Base-by-base conservation (phyloP, 2,888 invertebrate species). In the Bugula neritina region DNA sequence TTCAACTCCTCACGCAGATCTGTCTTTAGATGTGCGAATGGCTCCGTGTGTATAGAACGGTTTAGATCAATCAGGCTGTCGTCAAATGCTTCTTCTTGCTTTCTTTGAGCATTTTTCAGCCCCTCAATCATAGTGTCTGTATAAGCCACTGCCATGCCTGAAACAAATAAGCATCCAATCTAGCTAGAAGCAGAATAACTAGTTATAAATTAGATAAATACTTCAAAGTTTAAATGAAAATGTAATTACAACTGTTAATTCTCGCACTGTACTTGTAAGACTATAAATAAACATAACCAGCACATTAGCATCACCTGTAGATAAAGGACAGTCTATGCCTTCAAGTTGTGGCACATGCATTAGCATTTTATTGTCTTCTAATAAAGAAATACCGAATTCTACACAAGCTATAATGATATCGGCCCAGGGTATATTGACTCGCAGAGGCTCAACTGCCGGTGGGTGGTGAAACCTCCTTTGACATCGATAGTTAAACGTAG, bases 391-490 rank as follows among this genome's bases (percentile, higher is more conserved):
- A 54, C 74, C 77, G 72, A 78, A 79, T 72, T 79, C 77, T 69
- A 80, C 76, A 75, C 79, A 80, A 52, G 79, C 76, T 57, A 77
- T 74, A 5, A 81, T 75, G 27, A 81, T 63, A 54, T 79, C 80
- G 17, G 78, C 77, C 80, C 80, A 81, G 1, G 81, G 79, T 55
- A 80, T 75, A 72, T 78, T 80, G 71, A 75, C 75, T 69, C 78
- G 78, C 1, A 77, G 75, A 0, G 81, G 81, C 63, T 63, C 5
- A 2, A 63, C 31, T 25, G 17, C 31, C 10, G 63, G 63, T 63
- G 63, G 63, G 2, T 3, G 2, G 31, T 63, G 63, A 27, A 63
- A 63, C n/a, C 27, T 21, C n/a, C 63, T 2, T 29, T 77, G 73
- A 74, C 81, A 81, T 5, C 77, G 74, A 69, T 78, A 78, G 58